Conservation (phyloP, 1,140 invertebrate genomes). For the Drosophila tsacasi region DNA sequence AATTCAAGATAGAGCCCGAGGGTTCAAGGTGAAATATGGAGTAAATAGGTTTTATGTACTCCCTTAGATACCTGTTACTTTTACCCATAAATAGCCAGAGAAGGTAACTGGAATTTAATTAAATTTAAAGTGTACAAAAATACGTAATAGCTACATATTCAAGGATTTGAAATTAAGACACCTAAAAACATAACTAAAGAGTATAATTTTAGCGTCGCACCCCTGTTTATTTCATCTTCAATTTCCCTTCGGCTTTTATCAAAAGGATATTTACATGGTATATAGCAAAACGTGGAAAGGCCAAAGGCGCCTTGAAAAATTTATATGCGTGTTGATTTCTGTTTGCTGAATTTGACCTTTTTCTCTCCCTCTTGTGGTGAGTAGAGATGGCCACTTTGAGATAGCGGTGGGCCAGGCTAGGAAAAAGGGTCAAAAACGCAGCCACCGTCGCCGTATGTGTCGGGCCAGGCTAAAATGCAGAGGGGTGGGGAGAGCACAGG, state of each 20-base stretch:
- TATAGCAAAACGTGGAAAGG: conserved; percentile 24
- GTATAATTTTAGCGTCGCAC: not conserved
- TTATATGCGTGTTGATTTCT: conserved; percentile 83
- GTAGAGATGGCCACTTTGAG: conserved; percentile 59
- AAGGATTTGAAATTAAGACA: not conserved
- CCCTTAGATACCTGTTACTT: not conserved
- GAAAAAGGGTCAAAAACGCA: conserved; percentile 71
- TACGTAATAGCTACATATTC: not conserved
- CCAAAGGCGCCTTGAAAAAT: conserved; percentile 61
- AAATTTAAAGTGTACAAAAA: not conserved
- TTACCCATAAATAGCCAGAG: not conserved
- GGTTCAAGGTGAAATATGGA: conserved; percentile 12
- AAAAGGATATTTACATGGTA: conserved; percentile 47
- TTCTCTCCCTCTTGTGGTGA: conserved; percentile 12
- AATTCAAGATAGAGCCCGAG: not conserved
- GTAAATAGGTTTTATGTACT: not conserved
- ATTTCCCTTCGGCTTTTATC: conserved; percentile 66
- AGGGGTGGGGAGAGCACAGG: not conserved
- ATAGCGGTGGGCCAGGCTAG: conserved; percentile 48
- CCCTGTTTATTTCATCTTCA: conserved; percentile 41
- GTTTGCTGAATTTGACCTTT: conserved; percentile 81
- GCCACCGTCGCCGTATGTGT: conserved; percentile 36
- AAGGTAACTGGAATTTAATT: not conserved
- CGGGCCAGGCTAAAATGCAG: conserved; percentile 7
- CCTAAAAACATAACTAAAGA: not conserved